These are phyloP conservation scores for Catagonus wagneri DNA, from an alignment of 2,113 vertebrate species.

Conservation along the genomic window DNA sequence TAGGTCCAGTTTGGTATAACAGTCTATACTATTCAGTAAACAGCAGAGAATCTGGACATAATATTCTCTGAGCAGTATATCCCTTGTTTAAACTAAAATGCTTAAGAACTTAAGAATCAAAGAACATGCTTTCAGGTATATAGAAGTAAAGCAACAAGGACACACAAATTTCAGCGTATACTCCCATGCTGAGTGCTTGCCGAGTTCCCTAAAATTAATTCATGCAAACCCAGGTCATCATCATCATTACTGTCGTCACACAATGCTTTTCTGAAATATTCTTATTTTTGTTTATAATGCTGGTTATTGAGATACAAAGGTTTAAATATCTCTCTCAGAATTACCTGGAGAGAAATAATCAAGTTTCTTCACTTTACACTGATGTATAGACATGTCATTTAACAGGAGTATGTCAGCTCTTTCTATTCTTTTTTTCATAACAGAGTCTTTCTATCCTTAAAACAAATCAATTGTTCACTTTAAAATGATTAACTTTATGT, in stretches of 20 bases:
- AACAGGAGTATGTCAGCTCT: neutral
- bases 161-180: neutral
- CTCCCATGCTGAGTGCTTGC: neutral
- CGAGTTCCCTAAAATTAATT: slow-evolving; percentile 6
- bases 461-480: slow-evolving; percentile 2
- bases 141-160: neutral
- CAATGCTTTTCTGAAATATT: neutral
- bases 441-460: slow-evolving; percentile 19
- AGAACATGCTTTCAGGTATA: neutral
- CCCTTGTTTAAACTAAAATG: neutral
- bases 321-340: neutral
- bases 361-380: neutral
- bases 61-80: neutral
- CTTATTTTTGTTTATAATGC: neutral
- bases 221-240: neutral
- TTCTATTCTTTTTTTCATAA: neutral
- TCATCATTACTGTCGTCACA: neutral
- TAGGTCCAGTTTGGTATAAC: neutral
- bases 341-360: neutral
- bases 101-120: neutral
- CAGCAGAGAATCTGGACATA: neutral
- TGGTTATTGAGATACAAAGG: neutral
- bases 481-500: slow-evolving; percentile 37
- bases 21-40: neutral
- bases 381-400: neutral